Evolutionary conservation across 2,888 invertebrate species (phyloP).

Genomic region (Eledona agricola): DNA sequence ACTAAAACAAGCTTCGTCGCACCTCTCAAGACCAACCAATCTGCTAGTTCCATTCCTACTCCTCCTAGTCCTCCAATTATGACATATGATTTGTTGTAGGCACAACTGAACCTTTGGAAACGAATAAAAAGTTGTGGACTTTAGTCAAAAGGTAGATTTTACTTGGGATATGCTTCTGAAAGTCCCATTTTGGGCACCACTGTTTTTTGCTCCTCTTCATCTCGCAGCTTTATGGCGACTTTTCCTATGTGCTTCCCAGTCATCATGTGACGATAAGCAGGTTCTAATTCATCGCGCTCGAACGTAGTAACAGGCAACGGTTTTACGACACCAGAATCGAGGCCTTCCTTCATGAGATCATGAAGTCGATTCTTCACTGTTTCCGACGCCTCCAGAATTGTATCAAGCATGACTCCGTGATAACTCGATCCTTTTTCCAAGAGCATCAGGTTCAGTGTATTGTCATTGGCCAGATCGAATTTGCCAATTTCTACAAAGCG

Average conservation of each 20-base stretch:
- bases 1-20: conserved; percentile 81
- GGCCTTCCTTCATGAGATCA: neutral
- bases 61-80: conserved; percentile 88
- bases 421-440: conserved; percentile 79
- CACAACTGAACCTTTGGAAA: conserved; percentile 55
- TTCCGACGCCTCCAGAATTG: too few species aligned
- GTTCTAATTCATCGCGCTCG: conserved; percentile 70
- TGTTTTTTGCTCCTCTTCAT: conserved; percentile 41
- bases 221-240: conserved; percentile 61
- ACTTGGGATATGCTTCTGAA: conserved; percentile 44
- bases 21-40: conserved; percentile 86
- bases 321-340: conserved; percentile 68
- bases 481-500: conserved; percentile 88
- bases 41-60: conserved; percentile 87
- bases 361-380: too few species aligned
- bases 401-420: conserved; percentile 80
- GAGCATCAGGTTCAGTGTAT: conserved; percentile 69
- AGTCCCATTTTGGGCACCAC: neutral
- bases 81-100: conserved; percentile 66
- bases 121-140: conserved; percentile 8
- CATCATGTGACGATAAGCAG: conserved; percentile 73
- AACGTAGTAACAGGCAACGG: conserved; percentile 78
- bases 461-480: conserved; percentile 78
- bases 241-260: conserved; percentile 85
- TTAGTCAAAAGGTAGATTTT: neutral